Conservation (phyloP, 2,888 invertebrate species). For the Melanophora roralis region DNA sequence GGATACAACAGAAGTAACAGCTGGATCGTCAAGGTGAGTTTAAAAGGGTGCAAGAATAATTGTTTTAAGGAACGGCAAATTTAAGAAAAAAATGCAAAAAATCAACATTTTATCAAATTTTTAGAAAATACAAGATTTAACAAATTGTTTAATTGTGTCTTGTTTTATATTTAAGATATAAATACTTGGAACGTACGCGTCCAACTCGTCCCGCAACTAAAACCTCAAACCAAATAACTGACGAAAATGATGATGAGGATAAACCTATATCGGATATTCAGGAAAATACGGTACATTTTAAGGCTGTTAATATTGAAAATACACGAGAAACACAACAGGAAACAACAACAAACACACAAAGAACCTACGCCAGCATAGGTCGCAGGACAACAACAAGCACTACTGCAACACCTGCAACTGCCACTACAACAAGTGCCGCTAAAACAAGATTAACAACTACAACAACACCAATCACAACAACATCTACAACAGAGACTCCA, state of each 20-base stretch:
- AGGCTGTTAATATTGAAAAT: constrained; percentile 68
- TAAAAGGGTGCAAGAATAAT: no score
- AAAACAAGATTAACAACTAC: constrained; percentile 65
- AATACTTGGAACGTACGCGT: constrained; percentile 73
- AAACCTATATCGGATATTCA: constrained; percentile 67
- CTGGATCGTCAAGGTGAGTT: constrained; percentile 68
- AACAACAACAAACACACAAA: constrained; percentile 55
- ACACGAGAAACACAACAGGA: constrained; percentile 68
- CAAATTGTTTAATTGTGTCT: not conserved
- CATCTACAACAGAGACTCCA: constrained; percentile 67
- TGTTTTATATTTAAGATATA: constrained; percentile 68
- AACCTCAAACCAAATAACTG: constrained; percentile 62
- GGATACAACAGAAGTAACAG: constrained; percentile 43
- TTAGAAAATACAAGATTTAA: not conserved
- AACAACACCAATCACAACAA: constrained; percentile 64
- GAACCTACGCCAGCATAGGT: constrained; percentile 74
- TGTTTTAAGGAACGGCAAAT: no score
- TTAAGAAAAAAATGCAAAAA: no score
- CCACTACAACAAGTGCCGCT: constrained; percentile 64
- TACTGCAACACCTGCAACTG: constrained; percentile 64
- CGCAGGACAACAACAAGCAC: constrained; percentile 72
- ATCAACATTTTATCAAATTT: no score
- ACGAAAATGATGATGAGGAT: constrained; percentile 64
- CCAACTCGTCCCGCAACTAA: constrained; percentile 67
- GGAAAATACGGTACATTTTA: constrained; percentile 74